Evolutionary conservation across 2,113 vertebrate species (phyloP).

Genomic region (Callopanchax toddi): DNA sequence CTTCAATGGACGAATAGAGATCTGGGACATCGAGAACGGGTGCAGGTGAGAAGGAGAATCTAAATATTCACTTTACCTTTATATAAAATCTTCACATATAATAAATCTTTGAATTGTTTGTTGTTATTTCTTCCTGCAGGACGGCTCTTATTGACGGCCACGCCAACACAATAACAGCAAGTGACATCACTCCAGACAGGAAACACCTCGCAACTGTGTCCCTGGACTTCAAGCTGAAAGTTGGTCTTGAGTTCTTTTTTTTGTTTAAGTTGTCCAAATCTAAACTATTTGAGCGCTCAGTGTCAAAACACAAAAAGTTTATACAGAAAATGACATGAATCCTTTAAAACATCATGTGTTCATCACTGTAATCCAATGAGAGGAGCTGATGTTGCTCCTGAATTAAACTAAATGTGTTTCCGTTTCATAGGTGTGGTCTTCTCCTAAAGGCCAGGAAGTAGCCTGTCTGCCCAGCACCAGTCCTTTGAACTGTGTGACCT

Average conservation of each 20-base stretch:
- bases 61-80: neutral
- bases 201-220: slow-evolving; percentile 85
- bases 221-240: slow-evolving; percentile 82
- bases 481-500: slow-evolving; percentile 84
- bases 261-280: neutral
- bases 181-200: slow-evolving; percentile 78
- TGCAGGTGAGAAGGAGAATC: slow-evolving; percentile 77
- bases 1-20: slow-evolving; percentile 83
- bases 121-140: slow-evolving; percentile 63
- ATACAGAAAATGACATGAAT: no score
- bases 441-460: slow-evolving; percentile 66
- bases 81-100: neutral
- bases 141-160: slow-evolving; percentile 80
- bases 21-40: slow-evolving; percentile 83
- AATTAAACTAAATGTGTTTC: neutral
- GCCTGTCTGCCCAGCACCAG: slow-evolving; percentile 59
- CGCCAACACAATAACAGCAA: slow-evolving; percentile 80
- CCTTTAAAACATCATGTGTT: no score
- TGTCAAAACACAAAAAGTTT: no score
- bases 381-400: neutral
- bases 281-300: no score
- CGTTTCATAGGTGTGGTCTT: slow-evolving; percentile 83
- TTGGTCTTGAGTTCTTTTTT: neutral
- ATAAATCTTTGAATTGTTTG: rapidly evolving
- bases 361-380: neutral